Conservation (phyloP, 2,888 invertebrate genomes). For the Phyto melanocephala region DNA sequence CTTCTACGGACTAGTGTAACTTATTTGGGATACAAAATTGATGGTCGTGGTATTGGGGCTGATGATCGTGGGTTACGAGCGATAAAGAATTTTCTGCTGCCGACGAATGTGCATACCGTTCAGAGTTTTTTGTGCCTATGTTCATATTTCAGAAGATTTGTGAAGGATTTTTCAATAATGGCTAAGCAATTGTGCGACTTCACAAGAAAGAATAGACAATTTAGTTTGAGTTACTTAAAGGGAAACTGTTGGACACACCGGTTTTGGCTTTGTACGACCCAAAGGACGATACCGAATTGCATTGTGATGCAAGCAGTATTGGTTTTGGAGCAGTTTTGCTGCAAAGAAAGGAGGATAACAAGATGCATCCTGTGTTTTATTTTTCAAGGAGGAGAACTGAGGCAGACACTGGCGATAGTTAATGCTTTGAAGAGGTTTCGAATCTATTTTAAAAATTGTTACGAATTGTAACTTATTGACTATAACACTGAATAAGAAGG, state of each 20-base stretch:
- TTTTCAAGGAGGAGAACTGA: conserved; percentile 65
- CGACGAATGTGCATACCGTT: conserved; percentile 9
- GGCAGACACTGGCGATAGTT: neutral
- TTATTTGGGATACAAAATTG: conserved; percentile 65
- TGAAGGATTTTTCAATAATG: conserved; percentile 47
- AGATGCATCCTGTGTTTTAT: conserved; percentile 71
- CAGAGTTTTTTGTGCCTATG: conserved; percentile 43
- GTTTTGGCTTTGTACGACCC: conserved; percentile 68
- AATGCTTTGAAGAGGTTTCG: neutral
- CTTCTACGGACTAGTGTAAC: conserved; percentile 59
- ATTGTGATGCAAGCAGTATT: conserved; percentile 72
- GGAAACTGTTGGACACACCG: conserved; percentile 43
- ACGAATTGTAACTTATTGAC: conserved; percentile 42
- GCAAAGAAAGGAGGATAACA: conserved; percentile 68
- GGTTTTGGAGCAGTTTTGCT: conserved; percentile 72
- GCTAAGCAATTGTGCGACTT: conserved; percentile 53
- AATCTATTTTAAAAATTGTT: neutral
- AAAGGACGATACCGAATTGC: conserved; percentile 71
- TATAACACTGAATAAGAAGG: conserved; percentile 68
- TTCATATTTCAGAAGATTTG: conserved; percentile 58
- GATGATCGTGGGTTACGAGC: neutral
- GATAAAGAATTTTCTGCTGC: neutral
- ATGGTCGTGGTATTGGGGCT: neutral
- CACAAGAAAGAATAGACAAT: conserved; percentile 51
- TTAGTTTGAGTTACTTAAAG: conserved; percentile 53